phyloP scores from a whole-genome alignment of 2,888 invertebrate species.

The Caenorhabditis japonica region DNA sequence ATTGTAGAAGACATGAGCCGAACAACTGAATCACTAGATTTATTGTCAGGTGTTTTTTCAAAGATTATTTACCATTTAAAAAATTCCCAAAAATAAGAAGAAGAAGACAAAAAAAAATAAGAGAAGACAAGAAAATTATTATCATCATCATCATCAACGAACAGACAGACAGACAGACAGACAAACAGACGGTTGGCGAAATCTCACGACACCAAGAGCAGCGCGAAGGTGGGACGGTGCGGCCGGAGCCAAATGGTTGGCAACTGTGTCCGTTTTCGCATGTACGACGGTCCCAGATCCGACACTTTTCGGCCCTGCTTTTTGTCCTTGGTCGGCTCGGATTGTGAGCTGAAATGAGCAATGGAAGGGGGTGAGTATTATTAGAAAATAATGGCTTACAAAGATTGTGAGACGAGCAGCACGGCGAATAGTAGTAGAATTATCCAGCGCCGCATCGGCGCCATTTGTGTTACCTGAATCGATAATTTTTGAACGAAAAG shows the following conservation, averaged over 20 bases:
- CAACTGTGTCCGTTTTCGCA: constrained; percentile 49
- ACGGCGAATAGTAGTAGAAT: constrained; percentile 47
- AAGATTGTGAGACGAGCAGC: constrained; percentile 39
- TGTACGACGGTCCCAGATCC: constrained; percentile 44
- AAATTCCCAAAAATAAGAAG: background rate
- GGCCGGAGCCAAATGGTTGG: constrained; percentile 27
- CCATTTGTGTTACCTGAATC: constrained; percentile 55
- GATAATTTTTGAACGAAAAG: background rate
- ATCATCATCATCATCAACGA: constrained; percentile 37
- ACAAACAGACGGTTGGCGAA: background rate
- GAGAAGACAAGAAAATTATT: background rate
- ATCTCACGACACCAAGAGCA: constrained; percentile 46
- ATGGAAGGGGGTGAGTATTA: too few relatives aligned
- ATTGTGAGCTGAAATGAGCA: constrained; percentile 50
- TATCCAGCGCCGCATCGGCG: constrained; percentile 54
- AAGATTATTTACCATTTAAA: constrained; percentile 12
- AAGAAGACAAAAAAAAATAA: background rate
- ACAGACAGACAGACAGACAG: constrained; percentile 7
- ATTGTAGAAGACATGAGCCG: too few relatives aligned
- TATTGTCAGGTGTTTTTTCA: constrained; percentile 19
- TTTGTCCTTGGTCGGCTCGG: constrained; percentile 52
- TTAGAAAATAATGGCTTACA: constrained; percentile 17
- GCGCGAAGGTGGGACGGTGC: constrained; percentile 35
- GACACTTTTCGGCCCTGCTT: constrained; percentile 49
- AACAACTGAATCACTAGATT: constrained; percentile 48